Base-by-base conservation (phyloP, 2,888 invertebrate species). In the Drosophila formosana region DNA sequence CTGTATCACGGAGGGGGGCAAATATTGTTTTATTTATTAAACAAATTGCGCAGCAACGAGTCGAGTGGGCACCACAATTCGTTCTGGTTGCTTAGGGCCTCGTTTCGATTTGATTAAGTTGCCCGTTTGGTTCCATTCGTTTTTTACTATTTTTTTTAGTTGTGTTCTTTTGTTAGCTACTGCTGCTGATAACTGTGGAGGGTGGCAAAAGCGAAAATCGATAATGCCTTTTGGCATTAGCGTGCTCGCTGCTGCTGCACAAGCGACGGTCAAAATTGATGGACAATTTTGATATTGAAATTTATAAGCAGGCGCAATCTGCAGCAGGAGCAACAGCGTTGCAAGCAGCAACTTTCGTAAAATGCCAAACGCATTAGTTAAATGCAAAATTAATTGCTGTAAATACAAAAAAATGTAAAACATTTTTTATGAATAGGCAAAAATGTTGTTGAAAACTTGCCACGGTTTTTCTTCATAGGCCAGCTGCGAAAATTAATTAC, bases 401-500 rank as follows among this genome's bases (percentile, higher is more conserved):
- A 11, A 37, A 45, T 50, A 56, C 56, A 32, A 63, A 43, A 43
- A 18, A 46, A 46, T 49, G 7, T 3, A 7, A 57, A 46, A 53
- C 68, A 78, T 49, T 61, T 60, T 51, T 63, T 18, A 41, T 37
- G 8, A 23, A 25, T 30, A 32, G 30, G 55, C 53, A 55, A 55
- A 53, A 69, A 79, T 47, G 58, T 37, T 43, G 56, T 30, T 50
- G 43, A 68, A 78, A 82, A 76, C 65, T 70, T 71, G 55, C 55
- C 18, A 51, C 32, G 49, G 13, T 47, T 51, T 56, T 66, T 60
- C 32, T 57, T n/a, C 26, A 26, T 41, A 65, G 60, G 62, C 75
- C 85, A 79, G 83, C 75, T 83, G 88, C 62, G 64, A 63, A 88
- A 84, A 88, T 88, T 88, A 88, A 84, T 84, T 88, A 82, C 72